These are phyloP conservation scores for Sciurus niger DNA, from an alignment of 2,113 vertebrate species.

Conservation along the genomic window DNA sequence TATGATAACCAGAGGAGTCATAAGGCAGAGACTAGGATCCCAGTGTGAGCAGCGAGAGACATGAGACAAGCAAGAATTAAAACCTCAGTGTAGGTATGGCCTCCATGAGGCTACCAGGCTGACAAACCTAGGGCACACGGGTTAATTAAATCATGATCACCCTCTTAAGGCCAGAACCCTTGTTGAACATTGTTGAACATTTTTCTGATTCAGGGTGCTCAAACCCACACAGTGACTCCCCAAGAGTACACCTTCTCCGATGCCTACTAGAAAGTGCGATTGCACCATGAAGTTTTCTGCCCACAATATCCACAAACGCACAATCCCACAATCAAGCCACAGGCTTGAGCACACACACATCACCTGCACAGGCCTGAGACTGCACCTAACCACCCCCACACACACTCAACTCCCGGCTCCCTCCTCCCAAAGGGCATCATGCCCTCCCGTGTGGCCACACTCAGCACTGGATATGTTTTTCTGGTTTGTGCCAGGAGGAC, in stretches of 20 bases:
- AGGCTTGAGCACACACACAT: fast-evolving
- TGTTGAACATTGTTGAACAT: fast-evolving
- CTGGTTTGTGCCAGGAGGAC: not conserved
- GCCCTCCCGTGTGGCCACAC: fast-evolving
- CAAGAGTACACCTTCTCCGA: not conserved
- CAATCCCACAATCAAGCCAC: too few species aligned
- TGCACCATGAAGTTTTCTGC: fast-evolving
- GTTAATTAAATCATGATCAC: too few species aligned
- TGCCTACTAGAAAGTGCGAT: not conserved
- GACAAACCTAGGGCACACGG: not conserved
- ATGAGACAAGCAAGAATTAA: not conserved
- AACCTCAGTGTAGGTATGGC: fast-evolving
- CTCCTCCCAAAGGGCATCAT: not conserved
- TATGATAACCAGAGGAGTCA: not conserved
- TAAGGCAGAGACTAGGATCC: not conserved
- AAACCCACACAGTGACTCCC: fast-evolving
- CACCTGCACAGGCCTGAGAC: not conserved
- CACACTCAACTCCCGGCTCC: too few species aligned
- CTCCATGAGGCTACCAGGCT: not conserved
- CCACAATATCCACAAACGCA: fast-evolving
- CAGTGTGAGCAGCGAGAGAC: not conserved
- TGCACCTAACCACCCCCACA: fast-evolving
- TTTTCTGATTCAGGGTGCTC: not conserved
- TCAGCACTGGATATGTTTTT: not conserved
- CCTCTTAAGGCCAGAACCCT: not conserved